phyloP scores from a whole-genome alignment of 1,140 invertebrate species.

The Plodia interpunctella region DNA sequence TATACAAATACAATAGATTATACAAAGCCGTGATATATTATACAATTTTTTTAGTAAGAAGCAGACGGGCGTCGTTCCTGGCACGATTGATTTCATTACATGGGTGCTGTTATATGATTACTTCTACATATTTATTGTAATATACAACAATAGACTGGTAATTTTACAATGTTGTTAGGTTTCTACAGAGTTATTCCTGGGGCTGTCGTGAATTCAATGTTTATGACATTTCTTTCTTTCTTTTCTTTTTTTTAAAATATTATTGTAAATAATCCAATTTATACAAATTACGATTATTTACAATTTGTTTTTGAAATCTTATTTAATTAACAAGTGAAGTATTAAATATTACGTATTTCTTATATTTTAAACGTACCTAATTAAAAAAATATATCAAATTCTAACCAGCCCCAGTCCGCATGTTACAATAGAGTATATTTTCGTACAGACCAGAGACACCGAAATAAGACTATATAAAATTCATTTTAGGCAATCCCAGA shows the following conservation, averaged over 20 bases:
- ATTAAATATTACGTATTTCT: not conserved
- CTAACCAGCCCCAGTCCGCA: conserved; percentile 38
- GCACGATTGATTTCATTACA: conserved; percentile 57
- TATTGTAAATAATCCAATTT: not conserved
- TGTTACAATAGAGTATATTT: conserved; percentile 75
- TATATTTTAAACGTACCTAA: too few species aligned
- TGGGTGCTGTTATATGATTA: conserved; percentile 73
- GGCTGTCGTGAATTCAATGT: conserved; percentile 22
- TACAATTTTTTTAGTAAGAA: conserved; percentile 59
- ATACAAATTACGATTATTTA: not conserved
- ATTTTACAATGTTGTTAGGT: conserved; percentile 74
- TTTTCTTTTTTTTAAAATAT: not conserved
- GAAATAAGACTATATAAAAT: conserved; percentile 72
- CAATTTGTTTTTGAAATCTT: not conserved
- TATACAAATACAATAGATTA: conserved; percentile 66
- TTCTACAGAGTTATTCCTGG: conserved; percentile 68
- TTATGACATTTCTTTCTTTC: not conserved
- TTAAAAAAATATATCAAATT: too few species aligned
- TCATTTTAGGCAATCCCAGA: conserved; percentile 75
- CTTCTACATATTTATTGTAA: conserved; percentile 76
- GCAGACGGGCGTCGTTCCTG: conserved; percentile 50
- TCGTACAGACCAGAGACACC: conserved; percentile 63
- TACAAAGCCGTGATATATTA: conserved; percentile 62
- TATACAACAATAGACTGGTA: conserved; percentile 75
- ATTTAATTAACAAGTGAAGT: not conserved